Percentiles rank a stretch among this genome's conserved stretches.
phyloP scores from a whole-genome alignment of 2,888 invertebrate genomes.

The Kryphioiulus occultus region DNA sequence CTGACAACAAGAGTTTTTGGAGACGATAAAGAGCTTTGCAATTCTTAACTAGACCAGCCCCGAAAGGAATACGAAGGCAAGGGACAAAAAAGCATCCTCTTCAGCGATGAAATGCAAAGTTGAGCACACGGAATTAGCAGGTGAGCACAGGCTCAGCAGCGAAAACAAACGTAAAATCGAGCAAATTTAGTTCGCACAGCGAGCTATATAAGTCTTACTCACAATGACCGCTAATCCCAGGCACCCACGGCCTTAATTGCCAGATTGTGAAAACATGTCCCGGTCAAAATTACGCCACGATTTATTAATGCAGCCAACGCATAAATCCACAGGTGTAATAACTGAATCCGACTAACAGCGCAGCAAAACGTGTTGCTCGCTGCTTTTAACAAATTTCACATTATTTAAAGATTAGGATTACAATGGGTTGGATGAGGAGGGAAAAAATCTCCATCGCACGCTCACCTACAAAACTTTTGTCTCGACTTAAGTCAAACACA shows the following conservation, averaged over 20 bases:
- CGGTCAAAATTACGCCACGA: background rate
- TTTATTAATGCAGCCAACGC: background rate
- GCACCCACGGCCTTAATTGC: constrained; percentile 14
- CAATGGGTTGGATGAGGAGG: background rate
- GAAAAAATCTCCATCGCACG: background rate
- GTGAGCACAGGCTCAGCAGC: too few species aligned
- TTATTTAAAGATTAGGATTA: constrained; percentile 23
- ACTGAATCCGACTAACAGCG: background rate
- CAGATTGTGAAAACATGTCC: constrained; percentile 2
- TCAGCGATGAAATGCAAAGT: too few species aligned
- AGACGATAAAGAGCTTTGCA: too few species aligned
- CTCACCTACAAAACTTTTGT: background rate
- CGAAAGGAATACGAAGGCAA: too few species aligned
- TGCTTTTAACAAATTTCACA: constrained; percentile 23
- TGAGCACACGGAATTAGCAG: too few species aligned
- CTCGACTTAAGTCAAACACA: constrained; percentile 15
- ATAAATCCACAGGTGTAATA: constrained; percentile 23
- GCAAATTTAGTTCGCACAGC: too few species aligned
- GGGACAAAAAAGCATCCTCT: too few species aligned
- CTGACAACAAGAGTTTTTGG: too few species aligned
- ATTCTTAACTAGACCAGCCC: too few species aligned
- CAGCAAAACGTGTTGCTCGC: constrained; percentile 11
- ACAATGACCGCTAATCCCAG: background rate
- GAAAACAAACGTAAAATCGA: too few species aligned
- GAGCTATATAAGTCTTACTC: too few species aligned